Percentiles rank a stretch among this genome's conserved stretches.
Conservation (phyloP, 2,888 invertebrate species). For the Anagyrus pseudococci region DNA sequence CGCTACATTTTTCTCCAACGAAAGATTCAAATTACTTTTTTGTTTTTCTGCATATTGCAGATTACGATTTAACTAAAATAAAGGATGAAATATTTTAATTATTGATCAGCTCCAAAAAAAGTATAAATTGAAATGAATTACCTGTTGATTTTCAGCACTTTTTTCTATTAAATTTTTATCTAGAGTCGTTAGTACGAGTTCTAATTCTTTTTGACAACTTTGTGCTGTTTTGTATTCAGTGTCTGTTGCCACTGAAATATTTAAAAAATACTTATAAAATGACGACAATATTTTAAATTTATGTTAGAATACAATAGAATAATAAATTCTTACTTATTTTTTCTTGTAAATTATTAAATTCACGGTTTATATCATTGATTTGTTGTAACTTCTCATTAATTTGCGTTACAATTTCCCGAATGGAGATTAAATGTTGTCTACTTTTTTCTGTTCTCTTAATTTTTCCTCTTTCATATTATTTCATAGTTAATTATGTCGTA, state of each 20-base stretch:
- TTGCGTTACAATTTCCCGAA: slow-evolving; percentile 62
- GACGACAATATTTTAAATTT: too few relatives aligned
- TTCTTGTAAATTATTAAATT: slow-evolving; percentile 56
- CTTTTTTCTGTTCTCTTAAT: slow-evolving; percentile 67
- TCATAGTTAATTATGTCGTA: too few relatives aligned
- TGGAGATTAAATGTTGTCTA: slow-evolving; percentile 62
- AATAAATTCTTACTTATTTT: slow-evolving; percentile 26
- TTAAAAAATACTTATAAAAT: slow-evolving; percentile 14
- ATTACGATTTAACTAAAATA: slow-evolving; percentile 53
- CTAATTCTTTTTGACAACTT: slow-evolving; percentile 65
- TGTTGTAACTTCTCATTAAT: slow-evolving; percentile 58
- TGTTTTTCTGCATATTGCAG: slow-evolving; percentile 51
- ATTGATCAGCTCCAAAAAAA: slow-evolving; percentile 52
- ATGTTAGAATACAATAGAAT: not conserved
- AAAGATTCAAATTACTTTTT: slow-evolving; percentile 56
- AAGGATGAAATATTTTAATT: not conserved
- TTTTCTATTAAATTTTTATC: slow-evolving; percentile 62
- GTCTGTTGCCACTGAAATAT: slow-evolving; percentile 60
- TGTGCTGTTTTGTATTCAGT: slow-evolving; percentile 67
- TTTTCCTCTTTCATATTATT: slow-evolving; percentile 71
- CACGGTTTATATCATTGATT: slow-evolving; percentile 57
- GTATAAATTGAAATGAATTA: slow-evolving; percentile 32
- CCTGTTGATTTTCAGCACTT: slow-evolving; percentile 53
- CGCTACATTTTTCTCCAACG: slow-evolving; percentile 63
- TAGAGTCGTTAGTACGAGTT: slow-evolving; percentile 68